Conservation (phyloP, 2,888 invertebrate genomes). For the Teinopalpus imperialis region DNA sequence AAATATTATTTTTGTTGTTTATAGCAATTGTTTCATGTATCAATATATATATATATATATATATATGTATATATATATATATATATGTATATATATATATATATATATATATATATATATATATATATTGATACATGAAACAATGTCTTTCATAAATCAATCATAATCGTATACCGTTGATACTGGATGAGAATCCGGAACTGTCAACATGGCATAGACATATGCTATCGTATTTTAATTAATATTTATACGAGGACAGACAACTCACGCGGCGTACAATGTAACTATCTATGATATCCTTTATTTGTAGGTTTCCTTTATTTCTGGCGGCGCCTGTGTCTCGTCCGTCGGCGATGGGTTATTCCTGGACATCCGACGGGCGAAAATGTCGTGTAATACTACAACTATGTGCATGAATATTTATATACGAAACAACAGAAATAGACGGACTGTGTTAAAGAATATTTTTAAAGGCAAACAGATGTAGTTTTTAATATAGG, state of each 20-base stretch:
- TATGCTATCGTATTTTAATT: constrained; percentile 14
- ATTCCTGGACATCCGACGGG: constrained; percentile 40
- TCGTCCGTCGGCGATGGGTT: constrained; percentile 35
- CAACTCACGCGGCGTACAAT: constrained; percentile 27
- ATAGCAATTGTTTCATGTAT: too few relatives aligned
- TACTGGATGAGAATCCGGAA: background rate
- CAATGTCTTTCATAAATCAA: too few relatives aligned
- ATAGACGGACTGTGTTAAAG: background rate
- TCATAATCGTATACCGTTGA: background rate
- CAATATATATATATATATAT: too few relatives aligned
- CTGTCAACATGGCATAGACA: background rate
- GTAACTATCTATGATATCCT: constrained; percentile 25
- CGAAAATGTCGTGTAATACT: constrained; percentile 26
- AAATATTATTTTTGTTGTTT: too few relatives aligned
- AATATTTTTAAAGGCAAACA: too few relatives aligned
- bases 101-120: too few relatives aligned
- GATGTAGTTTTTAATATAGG: too few relatives aligned
- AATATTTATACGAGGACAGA: constrained; percentile 20
- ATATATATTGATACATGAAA: too few relatives aligned
- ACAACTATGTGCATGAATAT: background rate
- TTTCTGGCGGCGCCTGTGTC: constrained; percentile 29
- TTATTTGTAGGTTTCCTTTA: constrained; percentile 27
- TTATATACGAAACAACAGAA: too few relatives aligned
- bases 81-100: too few relatives aligned
- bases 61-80: too few relatives aligned